Evolutionary conservation across 2,888 invertebrate species (phyloP), one percentile per base, ranked within the genome.

Genomic region (Acronicta leporina): DNA sequence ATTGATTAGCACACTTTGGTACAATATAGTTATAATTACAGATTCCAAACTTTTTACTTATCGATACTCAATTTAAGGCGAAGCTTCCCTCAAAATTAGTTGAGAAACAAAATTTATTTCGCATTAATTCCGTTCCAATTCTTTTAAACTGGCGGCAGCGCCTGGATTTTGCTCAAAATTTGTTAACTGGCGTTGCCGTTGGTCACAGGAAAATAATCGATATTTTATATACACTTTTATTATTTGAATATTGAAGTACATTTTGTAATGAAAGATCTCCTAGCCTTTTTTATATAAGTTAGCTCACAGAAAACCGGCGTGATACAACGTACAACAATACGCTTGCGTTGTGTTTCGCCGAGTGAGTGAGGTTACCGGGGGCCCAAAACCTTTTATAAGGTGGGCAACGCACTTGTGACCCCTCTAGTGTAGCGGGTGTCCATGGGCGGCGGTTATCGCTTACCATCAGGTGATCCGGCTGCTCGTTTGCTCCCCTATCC

Each of bases 101-200:
- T 70, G 20, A 58, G 58, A 45, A 70, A 72, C 60, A 59, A 70
- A 73, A 68, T 72, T 63, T 69, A 54, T 72, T 63, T 60, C 54
- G 41, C 44, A 62, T 72, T 68, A 58, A 66, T 54, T 77, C 65
- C 63, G 57, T 49, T 54, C 47, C 57, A 63, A 65, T 66, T 68
- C 53, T 73, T 76, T 55, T 68, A 71, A 62, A 56, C 50, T 63
- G 44, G 11, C 47, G n/a, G 40, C 9, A 49, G n/a, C 46, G 35
- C 35, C n/a, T 40, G 14, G 30, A 49, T 67, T 70, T 46, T 63
- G 49, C 44, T 59, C 38, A 58, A 55, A 61, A 63, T 63, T 58
- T 68, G 69, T 60, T 60, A 42, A 63, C 35, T 59, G 41, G 25
- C 43, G 43, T 50, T 61, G 43, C 55, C 42, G 35, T 10, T 46